Conservation (phyloP, 2,888 invertebrate species). For the Zhengitettix transpicula region DNA sequence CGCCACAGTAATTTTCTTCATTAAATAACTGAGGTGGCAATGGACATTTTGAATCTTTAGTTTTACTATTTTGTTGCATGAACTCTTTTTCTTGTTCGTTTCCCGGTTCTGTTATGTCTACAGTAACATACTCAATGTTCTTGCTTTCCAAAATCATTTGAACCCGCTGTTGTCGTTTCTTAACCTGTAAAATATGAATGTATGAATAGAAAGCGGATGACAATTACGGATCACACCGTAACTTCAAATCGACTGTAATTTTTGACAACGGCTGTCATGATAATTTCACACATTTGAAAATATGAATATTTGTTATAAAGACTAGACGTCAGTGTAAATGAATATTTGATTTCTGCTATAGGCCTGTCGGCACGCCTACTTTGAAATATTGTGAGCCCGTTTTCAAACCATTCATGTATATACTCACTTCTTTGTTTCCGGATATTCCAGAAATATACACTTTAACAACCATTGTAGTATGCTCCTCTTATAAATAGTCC, state of each 20-base stretch:
- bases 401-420: background rate
- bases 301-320: background rate
- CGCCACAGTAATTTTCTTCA: conserved; percentile 83
- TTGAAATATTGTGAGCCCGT: background rate
- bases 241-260: background rate
- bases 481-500: no score
- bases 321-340: no score
- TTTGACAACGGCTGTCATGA: background rate
- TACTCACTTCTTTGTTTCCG: conserved; percentile 81
- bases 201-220: background rate
- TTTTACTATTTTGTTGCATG: conserved; percentile 77
- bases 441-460: conserved; percentile 84
- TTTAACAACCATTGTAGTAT: conserved; percentile 63
- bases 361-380: background rate
- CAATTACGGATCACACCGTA: background rate
- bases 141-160: conserved; percentile 86
- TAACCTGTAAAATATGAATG: conserved; percentile 47
- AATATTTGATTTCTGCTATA: no score
- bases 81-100: conserved; percentile 75
- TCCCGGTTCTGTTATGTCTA: conserved; percentile 91
- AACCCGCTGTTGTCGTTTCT: conserved; percentile 88
- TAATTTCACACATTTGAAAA: background rate
- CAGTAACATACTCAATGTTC: conserved; percentile 70
- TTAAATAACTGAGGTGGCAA: conserved; percentile 91
- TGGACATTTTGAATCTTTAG: conserved; percentile 58